Percentiles rank a stretch among this genome's conserved stretches.
These are phyloP conservation scores for Papilio polyxenes DNA, from an alignment of 1,140 invertebrate species.

Conservation along the genomic window DNA sequence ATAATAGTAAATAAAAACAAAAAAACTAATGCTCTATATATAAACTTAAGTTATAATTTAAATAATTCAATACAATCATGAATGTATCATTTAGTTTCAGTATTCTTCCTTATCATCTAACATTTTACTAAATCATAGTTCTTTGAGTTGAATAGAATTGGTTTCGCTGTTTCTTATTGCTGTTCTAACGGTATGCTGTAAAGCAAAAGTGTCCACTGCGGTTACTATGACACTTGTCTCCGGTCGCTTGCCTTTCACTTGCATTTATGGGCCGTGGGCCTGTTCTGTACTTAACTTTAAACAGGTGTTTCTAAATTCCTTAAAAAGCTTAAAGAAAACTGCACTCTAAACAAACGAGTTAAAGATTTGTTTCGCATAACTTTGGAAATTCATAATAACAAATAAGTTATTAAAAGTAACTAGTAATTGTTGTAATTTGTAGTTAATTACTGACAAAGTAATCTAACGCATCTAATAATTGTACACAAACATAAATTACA, in stretches of 20 bases:
- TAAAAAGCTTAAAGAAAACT: slow-evolving; percentile 16
- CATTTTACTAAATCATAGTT: slow-evolving; percentile 13
- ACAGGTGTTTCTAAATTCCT: slow-evolving; percentile 36
- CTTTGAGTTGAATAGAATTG: slow-evolving; percentile 27
- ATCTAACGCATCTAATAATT: not conserved
- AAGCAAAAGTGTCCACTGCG: slow-evolving; percentile 42
- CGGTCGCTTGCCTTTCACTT: slow-evolving; percentile 50
- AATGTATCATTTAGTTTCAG: not conserved
- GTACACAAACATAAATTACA: slow-evolving; percentile 31
- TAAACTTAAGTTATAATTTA: not conserved
- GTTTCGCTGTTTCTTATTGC: slow-evolving; percentile 17
- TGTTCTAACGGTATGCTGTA: slow-evolving; percentile 22
- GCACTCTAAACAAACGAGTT: not conserved
- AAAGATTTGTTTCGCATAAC: not conserved
- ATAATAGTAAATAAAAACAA: not conserved
- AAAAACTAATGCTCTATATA: not conserved
- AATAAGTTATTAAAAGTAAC: not conserved
- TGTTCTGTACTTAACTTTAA: slow-evolving; percentile 28
- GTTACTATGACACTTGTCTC: slow-evolving; percentile 46
- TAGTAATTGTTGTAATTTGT: slow-evolving; percentile 17
- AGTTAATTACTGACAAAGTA: not conserved
- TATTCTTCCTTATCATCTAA: not conserved
- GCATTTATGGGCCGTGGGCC: slow-evolving; percentile 45
- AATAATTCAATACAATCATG: not conserved
- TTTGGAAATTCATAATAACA: not conserved